Base-by-base conservation (phyloP, 2,888 invertebrate genomes). In the Pilophorus perplexus region DNA sequence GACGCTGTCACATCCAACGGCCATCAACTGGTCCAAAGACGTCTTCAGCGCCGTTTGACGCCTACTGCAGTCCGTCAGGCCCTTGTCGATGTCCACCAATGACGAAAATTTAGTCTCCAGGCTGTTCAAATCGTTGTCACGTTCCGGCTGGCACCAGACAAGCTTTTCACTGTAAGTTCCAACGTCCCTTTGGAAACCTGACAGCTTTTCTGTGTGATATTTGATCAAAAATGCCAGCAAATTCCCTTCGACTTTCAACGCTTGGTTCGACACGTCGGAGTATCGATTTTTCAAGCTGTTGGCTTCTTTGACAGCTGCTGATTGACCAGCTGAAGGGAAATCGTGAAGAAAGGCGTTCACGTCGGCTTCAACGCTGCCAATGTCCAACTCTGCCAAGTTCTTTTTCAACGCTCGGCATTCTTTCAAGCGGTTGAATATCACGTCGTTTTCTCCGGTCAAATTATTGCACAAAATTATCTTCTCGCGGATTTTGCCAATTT, bases 391-490 rank as follows among this genome's bases (percentile, higher is more conserved):
- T 60, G 84, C 82, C n/a, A 94, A 77, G 72, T 90, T 85, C 23
- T 78, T 80, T 75, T 89, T 88, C 20, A 92, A 79, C 4, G 81
- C 81, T 74, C 88, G 87, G 72, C 91, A 88, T 69, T 84, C 85
- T 68, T 88, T 83, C 1, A 94, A 80, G 64, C 93, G 84, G 71
- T 87, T 85, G 64, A 93, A 81, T 66, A 95, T 88, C 75, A 90
- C 90, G 1, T 84, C 82, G 73, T 93, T 92, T 72, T 90, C 89
- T 0, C 95, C 94, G 2, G 90, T 89, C 78, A 92, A 83, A 74
- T 93, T 93, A 75, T 93, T 93, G 75, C 92, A 93, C 76, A 89
- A 89, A 42, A 90, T 87, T n/a, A 93, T 84, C 42, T 87, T 85
- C 74, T 93, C 92, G 16, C 92, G 84, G 18, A 91, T 80, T 75